A percentile compares a stretch with the other conserved stretches of the same genome.
Conservation (phyloP, 2,888 invertebrate species). For the Gymnocheta viridis region DNA sequence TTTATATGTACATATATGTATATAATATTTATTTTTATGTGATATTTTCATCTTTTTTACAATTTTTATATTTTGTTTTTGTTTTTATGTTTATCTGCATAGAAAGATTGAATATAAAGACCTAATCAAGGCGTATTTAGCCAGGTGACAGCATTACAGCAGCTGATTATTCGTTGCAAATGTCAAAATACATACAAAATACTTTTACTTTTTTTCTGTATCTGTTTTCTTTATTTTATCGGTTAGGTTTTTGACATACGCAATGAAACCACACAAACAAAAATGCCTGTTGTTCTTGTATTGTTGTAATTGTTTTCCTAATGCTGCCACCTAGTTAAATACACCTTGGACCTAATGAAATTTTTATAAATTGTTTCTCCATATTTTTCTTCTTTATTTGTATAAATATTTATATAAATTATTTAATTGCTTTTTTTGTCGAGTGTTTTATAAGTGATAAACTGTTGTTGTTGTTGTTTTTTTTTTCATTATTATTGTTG, state of each 20-base stretch:
- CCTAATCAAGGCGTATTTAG: no score
- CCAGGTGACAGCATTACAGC: no score
- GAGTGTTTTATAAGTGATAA: slow-evolving; percentile 39
- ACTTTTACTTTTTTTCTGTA: no score
- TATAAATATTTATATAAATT: slow-evolving; percentile 68
- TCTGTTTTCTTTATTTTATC: no score
- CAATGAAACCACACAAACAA: no score
- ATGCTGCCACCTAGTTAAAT: no score
- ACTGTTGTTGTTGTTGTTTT: slow-evolving; percentile 67
- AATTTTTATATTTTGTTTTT: slow-evolving; percentile 65
- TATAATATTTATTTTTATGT: slow-evolving; percentile 10
- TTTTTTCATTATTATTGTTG: slow-evolving; percentile 74
- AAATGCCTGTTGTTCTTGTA: no score
- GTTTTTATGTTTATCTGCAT: slow-evolving; percentile 50
- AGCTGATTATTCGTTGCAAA: no score
- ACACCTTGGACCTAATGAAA: no score
- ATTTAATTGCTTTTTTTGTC: slow-evolving; percentile 13
- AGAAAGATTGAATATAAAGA: slow-evolving; percentile 54
- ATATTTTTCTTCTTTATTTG: slow-evolving; percentile 69
- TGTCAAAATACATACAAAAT: no score
- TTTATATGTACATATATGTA: slow-evolving; percentile 4
- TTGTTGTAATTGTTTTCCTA: no score
- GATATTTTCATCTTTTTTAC: slow-evolving; percentile 32
- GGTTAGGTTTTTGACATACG: no score
- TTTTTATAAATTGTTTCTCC: slow-evolving; percentile 11